Conservation (phyloP, 2,888 invertebrate genomes). For the Xanthorhoe designata region DNA sequence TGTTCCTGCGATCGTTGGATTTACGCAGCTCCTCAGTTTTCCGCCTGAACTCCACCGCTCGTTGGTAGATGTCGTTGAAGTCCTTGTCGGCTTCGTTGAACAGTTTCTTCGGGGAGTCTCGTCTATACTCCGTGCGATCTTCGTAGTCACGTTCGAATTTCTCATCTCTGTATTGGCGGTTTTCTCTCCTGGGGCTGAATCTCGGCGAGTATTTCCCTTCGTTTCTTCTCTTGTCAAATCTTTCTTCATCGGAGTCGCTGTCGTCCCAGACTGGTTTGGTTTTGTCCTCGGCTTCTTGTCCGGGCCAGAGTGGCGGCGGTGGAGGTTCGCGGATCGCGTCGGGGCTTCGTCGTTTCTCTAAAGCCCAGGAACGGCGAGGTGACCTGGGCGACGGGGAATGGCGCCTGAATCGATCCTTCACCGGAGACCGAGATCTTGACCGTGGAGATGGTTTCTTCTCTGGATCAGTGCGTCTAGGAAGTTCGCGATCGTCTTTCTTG, state of each 20-base stretch:
- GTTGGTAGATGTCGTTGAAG: slow-evolving; percentile 70
- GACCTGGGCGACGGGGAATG: slow-evolving; percentile 68
- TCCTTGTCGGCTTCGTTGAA: slow-evolving; percentile 61
- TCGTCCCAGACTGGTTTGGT: slow-evolving; percentile 37
- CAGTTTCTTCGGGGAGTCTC: slow-evolving; percentile 44
- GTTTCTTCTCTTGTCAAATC: slow-evolving; percentile 47
- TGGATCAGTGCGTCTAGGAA: slow-evolving; percentile 41
- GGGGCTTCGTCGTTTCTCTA: slow-evolving; percentile 72
- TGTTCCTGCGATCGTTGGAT: slow-evolving; percentile 45
- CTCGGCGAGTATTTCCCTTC: slow-evolving; percentile 32
- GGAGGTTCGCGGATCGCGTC: slow-evolving; percentile 61
- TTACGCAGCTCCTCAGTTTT: slow-evolving; percentile 65
- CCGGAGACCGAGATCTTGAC: slow-evolving; percentile 69
- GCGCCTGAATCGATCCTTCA: slow-evolving; percentile 64
- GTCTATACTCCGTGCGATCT: slow-evolving; percentile 35
- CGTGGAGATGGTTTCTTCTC: slow-evolving; percentile 49
- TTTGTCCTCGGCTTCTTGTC: slow-evolving; percentile 49
- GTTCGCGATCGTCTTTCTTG: slow-evolving; percentile 53
- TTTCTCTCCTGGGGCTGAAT: slow-evolving; percentile 33
- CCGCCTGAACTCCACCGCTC: slow-evolving; percentile 68
- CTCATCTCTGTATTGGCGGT: slow-evolving; percentile 23
- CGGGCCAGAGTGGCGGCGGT: slow-evolving; percentile 74
- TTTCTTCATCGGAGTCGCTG: slow-evolving; percentile 44
- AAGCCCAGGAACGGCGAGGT: slow-evolving; percentile 76
- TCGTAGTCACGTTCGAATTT: slow-evolving; percentile 38